phyloP scores from a whole-genome alignment of 2,888 invertebrate species.

The Odontothrips loti region DNA sequence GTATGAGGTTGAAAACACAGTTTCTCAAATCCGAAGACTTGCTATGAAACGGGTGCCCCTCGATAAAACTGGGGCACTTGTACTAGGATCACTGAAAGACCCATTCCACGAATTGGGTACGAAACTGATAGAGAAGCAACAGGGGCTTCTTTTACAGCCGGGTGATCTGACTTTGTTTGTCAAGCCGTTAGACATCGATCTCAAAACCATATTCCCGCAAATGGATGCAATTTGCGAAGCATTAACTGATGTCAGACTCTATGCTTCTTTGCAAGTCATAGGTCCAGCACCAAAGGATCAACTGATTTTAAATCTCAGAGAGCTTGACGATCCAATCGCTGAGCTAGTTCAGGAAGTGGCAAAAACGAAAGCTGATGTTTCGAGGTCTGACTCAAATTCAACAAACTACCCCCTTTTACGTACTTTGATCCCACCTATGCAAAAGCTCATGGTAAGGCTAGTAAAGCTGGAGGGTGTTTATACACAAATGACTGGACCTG shows the following conservation, averaged over 20 bases:
- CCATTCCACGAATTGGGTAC: background rate
- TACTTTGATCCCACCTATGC: background rate
- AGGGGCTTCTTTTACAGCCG: background rate
- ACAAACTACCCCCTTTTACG: background rate
- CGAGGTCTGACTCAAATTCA: background rate
- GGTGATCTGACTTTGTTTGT: background rate
- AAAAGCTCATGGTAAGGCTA: background rate
- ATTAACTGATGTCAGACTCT: background rate
- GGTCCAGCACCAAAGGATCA: background rate
- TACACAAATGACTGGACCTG: background rate
- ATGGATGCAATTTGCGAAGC: background rate
- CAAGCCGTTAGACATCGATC: background rate
- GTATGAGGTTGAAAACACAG: conserved; percentile 4
- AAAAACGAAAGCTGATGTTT: background rate
- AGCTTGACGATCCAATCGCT: background rate
- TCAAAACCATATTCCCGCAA: background rate
- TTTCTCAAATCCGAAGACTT: background rate
- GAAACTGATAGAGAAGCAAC: background rate
- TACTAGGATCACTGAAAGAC: background rate
- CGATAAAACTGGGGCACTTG: background rate
- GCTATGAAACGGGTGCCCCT: background rate
- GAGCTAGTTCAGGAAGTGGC: background rate
- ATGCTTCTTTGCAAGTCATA: background rate
- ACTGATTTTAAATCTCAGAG: background rate
- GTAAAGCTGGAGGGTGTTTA: background rate